These are phyloP conservation scores for Xiphias gladius DNA, from an alignment of 2,113 vertebrate species.

Conservation along the genomic window DNA sequence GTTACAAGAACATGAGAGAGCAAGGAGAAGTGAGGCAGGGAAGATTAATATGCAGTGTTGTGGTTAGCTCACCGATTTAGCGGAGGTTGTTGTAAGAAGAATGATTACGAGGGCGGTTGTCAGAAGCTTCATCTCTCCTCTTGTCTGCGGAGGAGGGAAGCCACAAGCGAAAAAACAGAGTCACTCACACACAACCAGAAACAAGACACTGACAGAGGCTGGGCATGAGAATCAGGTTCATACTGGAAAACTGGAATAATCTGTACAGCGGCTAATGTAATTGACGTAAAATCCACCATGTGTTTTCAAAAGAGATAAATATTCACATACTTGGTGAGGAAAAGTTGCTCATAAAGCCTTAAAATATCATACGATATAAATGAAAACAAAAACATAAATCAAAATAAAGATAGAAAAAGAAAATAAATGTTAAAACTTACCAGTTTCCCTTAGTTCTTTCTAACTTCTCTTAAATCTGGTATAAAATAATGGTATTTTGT, in stretches of 20 bases:
- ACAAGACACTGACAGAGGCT: not conserved
- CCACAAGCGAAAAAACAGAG: constrained; percentile 40
- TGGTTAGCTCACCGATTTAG: constrained; percentile 58
- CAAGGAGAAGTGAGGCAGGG: not conserved
- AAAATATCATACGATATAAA: not conserved
- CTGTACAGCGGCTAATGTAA: not conserved
- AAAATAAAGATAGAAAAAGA: rapidly evolving
- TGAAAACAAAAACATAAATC: not conserved
- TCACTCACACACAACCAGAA: not conserved
- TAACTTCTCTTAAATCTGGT: not conserved
- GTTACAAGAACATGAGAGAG: not conserved
- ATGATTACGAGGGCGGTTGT: constrained; percentile 42
- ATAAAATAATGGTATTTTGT: not conserved
- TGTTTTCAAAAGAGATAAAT: not conserved
- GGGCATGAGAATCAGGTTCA: not conserved
- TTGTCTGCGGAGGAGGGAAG: constrained; percentile 25
- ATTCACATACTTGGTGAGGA: not conserved
- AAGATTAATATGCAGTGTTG: not conserved
- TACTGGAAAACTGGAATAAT: not conserved
- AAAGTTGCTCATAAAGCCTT: not conserved
- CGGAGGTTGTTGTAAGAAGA: constrained; percentile 43
- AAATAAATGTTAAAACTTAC: constrained; percentile 5
- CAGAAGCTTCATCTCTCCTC: constrained; percentile 65
- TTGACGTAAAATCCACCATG: not conserved
- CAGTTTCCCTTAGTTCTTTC: not conserved